These are phyloP conservation scores for Xanthorhoe spadicearia DNA, from an alignment of 2,888 invertebrate species.

Conservation along the genomic window DNA sequence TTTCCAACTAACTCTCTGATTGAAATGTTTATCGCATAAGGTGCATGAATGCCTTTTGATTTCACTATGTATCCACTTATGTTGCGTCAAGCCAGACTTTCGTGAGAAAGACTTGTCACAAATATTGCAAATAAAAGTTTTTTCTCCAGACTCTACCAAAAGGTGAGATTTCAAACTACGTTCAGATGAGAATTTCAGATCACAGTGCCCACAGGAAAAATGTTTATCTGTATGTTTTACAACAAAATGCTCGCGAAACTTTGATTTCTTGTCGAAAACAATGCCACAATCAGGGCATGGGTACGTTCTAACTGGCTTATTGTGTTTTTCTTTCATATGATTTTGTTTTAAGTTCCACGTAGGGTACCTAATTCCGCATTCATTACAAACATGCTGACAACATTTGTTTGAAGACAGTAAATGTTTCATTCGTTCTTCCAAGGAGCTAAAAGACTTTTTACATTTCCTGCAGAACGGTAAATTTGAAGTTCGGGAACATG, in stretches of 20 bases:
- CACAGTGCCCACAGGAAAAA: conserved; percentile 55
- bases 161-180: conserved; percentile 48
- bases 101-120: conserved; percentile 59
- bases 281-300: conserved; percentile 56
- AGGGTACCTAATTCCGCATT: conserved; percentile 54
- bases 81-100: conserved; percentile 53
- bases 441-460: conserved; percentile 49
- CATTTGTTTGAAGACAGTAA: conserved; percentile 49
- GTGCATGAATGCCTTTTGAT: conserved; percentile 56
- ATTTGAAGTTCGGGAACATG: conserved; percentile 46
- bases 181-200: conserved; percentile 56
- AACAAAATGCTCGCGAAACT: conserved; percentile 53
- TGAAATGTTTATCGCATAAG: conserved; percentile 57
- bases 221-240: conserved; percentile 53
- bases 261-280: conserved; percentile 46
- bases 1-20: conserved; percentile 60
- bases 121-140: conserved; percentile 51
- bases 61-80: conserved; percentile 61
- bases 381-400: conserved; percentile 53
- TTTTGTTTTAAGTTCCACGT: conserved; percentile 51
- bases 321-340: conserved; percentile 53
- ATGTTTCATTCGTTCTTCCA: conserved; percentile 52
- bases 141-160: conserved; percentile 54
- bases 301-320: conserved; percentile 44
- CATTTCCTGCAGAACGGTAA: conserved; percentile 53